Base-by-base conservation (phyloP, 1,140 invertebrate species). In the Anastrepha ludens region DNA sequence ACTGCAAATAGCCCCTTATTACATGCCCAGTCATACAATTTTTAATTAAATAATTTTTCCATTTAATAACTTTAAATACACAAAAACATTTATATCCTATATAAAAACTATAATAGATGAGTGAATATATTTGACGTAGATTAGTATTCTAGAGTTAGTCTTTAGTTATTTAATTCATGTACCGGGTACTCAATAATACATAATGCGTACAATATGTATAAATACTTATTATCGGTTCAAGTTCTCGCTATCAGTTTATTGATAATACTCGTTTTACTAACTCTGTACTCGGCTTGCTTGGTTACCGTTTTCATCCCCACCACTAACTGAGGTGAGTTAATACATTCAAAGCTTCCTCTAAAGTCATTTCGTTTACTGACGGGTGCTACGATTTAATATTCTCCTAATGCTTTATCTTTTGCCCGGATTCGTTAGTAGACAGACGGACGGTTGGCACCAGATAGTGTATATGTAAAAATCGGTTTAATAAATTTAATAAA, bases 281-380 rank as follows among this genome's bases (percentile, higher is more conserved):
- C 39, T 44, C 39, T 44, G 67, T 74, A 41, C 29, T 74, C 39
- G 67, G 47, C 41, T 74, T 41, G 67, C 44, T 81, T 55, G 3
- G 20, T 55, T 81, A 20, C 47, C 47, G 8, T 81, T 47, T 74
- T 47, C 39, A n/a, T 81, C 20, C 41, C 47, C 74, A 81, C 47
- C 74, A 81, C 44, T 81, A 81, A 55, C 47, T 55, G 74, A 81
- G 74, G 74, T 81, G 74, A 81, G 74, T 81, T 81, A 47, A 15
- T 15, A 20, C 47, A 81, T 55, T 55, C 74, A 81, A 81, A 58
- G 50, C 74, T 81, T 13, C n/a, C 17, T 55, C n/a, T n/a, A 41
- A 47, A 74, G 41, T 41, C 67, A 44, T 29, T 65, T 20, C 67
- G 44, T 74, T 74, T 41, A 74, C 41, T 41, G 44, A 44, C 67